Conservation (phyloP, 2,113 vertebrate genomes). For the Neomonachus schauinslandi region DNA sequence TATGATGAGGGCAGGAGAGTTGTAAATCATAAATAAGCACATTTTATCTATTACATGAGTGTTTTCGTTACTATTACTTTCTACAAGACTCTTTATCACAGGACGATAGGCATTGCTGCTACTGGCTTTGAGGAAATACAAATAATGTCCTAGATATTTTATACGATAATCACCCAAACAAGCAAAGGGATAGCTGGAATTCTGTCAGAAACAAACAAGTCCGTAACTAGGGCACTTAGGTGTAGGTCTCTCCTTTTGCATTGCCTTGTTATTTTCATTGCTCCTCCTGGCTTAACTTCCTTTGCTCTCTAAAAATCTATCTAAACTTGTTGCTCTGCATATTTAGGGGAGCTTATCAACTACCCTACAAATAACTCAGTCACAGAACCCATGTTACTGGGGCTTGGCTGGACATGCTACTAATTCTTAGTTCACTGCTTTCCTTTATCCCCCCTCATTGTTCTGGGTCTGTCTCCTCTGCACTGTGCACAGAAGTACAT, state of each 20-base stretch:
- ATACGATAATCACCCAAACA: neutral
- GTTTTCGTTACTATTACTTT: neutral
- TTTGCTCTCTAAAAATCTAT: neutral
- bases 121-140: neutral
- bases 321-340: neutral
- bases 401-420: neutral
- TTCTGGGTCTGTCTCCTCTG: neutral
- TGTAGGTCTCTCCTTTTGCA: neutral
- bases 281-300: neutral
- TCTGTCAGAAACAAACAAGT: neutral
- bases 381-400: neutral
- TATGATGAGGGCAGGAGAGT: neutral
- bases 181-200: neutral
- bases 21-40: neutral
- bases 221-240: neutral
- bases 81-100: neutral
- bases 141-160: neutral
- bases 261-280: neutral
- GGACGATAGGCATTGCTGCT: neutral
- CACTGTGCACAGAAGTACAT: neutral
- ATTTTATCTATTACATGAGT: neutral
- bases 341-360: neutral
- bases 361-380: slow-evolving; percentile 2
- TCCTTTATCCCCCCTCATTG: neutral
- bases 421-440: neutral